Percentiles rank a stretch among this genome's conserved stretches.
These are phyloP conservation scores for Nannoperca australis DNA, from an alignment of 2,797 vertebrate genomes.

Conservation along the genomic window DNA sequence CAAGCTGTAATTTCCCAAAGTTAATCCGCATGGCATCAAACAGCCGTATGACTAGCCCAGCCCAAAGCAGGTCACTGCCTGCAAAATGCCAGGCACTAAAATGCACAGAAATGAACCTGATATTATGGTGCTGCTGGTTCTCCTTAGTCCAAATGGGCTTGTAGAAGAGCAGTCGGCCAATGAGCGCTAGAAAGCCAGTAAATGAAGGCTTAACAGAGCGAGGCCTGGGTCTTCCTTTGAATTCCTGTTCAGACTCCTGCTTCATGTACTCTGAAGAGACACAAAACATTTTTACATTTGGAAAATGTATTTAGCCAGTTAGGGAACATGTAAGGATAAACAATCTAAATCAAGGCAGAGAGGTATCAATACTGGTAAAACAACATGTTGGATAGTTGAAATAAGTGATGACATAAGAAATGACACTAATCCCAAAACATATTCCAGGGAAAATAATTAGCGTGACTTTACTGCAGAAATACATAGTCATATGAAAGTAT, in stretches of 20 bases:
- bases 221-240: conserved; percentile 36
- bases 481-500: background rate
- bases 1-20: conserved; percentile 89
- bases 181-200: conserved; percentile 61
- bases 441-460: conserved; percentile 14
- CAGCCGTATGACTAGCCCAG: conserved; percentile 90
- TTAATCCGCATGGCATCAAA: conserved; percentile 85
- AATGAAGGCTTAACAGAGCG: conserved; percentile 61
- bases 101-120: conserved; percentile 90
- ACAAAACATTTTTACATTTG: conserved; percentile 33
- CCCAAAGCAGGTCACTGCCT: conserved; percentile 95
- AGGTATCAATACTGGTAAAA: background rate
- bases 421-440: conserved; percentile 10
- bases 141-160: conserved; percentile 86
- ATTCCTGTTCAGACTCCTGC: conserved; percentile 65
- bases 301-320: background rate
- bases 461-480: background rate
- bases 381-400: background rate
- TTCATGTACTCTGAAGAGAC: conserved; percentile 76
- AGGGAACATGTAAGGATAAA: background rate
- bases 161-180: conserved; percentile 87
- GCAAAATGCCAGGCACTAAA: conserved; percentile 97
- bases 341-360: conserved; percentile 3
- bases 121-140: conserved; percentile 82
- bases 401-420: no score